These are phyloP conservation scores for Tokudaia tokunoshimensis DNA, from an alignment of 2,797 vertebrate genomes.

Conservation along the genomic window DNA sequence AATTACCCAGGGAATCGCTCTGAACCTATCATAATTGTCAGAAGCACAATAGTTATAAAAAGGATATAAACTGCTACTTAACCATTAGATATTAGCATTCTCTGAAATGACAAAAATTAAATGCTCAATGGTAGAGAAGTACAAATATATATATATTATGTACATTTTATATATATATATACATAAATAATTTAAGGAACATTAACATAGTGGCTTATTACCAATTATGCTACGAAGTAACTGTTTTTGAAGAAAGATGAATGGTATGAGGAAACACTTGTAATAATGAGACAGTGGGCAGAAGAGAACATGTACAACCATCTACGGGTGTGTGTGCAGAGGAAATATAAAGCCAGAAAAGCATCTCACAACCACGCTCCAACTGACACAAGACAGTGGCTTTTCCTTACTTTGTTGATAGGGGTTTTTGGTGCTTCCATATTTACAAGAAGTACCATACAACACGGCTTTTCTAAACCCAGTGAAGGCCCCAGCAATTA, in stretches of 20 bases:
- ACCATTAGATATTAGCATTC: slow-evolving; percentile 19
- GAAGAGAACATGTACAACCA: neutral
- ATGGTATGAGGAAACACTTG: neutral
- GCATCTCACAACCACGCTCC: neutral
- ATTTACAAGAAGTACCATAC: neutral
- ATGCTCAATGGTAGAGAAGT: neutral
- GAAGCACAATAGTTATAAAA: slow-evolving; percentile 6
- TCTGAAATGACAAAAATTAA: slow-evolving; percentile 53
- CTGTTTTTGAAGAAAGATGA: slow-evolving; percentile 29
- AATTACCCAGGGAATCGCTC: neutral
- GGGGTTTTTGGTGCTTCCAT: neutral
- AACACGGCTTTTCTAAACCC: neutral
- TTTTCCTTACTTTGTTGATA: neutral
- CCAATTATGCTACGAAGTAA: slow-evolving; percentile 11
- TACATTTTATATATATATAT: neutral
- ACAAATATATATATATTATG: neutral
- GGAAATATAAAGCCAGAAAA: slow-evolving; percentile 11
- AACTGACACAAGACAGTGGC: neutral
- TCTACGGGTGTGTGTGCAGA: neutral
- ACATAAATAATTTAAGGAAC: neutral
- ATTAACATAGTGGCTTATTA: neutral
- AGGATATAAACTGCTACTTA: neutral
- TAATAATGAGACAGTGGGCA: neutral
- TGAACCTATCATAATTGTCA: neutral
- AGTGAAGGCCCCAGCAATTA: neutral